Conservation (phyloP, 2,113 vertebrate genomes). For the Monopterus albus region DNA sequence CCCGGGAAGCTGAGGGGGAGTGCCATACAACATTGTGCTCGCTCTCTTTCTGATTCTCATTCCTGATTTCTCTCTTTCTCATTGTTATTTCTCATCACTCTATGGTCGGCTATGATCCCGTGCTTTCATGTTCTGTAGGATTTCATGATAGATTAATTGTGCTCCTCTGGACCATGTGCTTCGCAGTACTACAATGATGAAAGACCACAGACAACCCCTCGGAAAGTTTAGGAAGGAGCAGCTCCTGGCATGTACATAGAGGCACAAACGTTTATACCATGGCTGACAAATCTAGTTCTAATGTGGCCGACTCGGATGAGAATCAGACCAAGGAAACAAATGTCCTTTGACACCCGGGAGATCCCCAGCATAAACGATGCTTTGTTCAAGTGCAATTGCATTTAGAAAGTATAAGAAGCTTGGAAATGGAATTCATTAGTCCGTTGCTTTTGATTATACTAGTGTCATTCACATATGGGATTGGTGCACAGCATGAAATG, state of each 20-base stretch:
- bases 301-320: conserved; percentile 59
- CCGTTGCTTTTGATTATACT: conserved; percentile 45
- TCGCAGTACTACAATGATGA: conserved; percentile 47
- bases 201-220: conserved; percentile 60
- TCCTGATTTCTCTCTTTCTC: conserved; percentile 51
- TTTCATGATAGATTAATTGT: conserved; percentile 63
- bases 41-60: conserved; percentile 45
- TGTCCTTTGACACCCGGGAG: conserved; percentile 46
- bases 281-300: conserved; percentile 70
- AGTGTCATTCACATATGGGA: conserved; percentile 45
- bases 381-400: conserved; percentile 62
- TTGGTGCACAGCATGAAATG: conserved; percentile 70
- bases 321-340: conserved; percentile 53
- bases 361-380: conserved; percentile 48
- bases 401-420: conserved; percentile 56
- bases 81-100: too few relatives aligned
- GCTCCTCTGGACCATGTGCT: conserved; percentile 59
- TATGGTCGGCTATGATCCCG: conserved; percentile 56
- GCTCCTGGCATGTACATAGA: conserved; percentile 61
- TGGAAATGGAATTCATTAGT: conserved; percentile 64
- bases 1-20: conserved; percentile 68
- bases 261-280: conserved; percentile 41
- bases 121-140: conserved; percentile 58
- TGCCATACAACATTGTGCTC: conserved; percentile 60
- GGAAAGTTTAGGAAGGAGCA: conserved; percentile 48